Base-by-base conservation (phyloP, 1,140 invertebrate genomes). In the Temnothorax curvispinosus region DNA sequence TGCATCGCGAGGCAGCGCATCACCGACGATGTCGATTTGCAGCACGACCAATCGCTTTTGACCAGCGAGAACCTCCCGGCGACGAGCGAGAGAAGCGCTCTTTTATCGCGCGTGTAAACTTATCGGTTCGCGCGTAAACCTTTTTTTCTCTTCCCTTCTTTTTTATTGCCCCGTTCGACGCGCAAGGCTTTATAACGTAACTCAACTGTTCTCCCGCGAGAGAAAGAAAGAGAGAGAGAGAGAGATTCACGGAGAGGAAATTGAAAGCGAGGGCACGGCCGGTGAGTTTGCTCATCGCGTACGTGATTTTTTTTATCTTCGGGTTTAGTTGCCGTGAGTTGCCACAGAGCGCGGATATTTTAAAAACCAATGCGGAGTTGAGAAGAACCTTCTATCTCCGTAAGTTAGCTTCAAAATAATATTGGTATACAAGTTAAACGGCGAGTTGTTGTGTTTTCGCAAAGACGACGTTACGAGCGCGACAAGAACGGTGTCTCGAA, bases 171-270 rank as follows among this genome's bases (percentile, higher is more conserved):
- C 3, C 21, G n/a, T 47, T 47, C 15, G 64, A 72, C 27, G 21
- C 21, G 52, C 38, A n/a, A 44, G 56, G 38, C 21, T 72, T 54
- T 80, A 64, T 8, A 80, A 80, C 77, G 32, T 52, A 72, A 44
- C 38, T 71, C 50, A 8, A 47, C 21, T 13, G 6, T 82, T 74
- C 21, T 58, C n/a, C 11, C 8, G 47, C 38, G 11, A 41, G 15
- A 35, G 32, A 35, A 6, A 62, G n/a, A n/a, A n/a, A n/a, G n/a
- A n/a, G 32, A 64, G 15, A 64, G 15, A 64, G 11, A 60, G 58
- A 60, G 11, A 54, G 11, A 18, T 13, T 41, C 32, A 7, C 62
- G 35, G 13, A 41, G 52, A 47, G 41, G 18, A 82, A 82, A 82
- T 82, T 44, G 44, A 78, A 50, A 65, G 62, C 18, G 44, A 78